Percentiles rank a stretch among this genome's conserved stretches.
These are phyloP conservation scores for Drosophila auraria DNA, from an alignment of 1,140 invertebrate genomes.

Conservation along the genomic window DNA sequence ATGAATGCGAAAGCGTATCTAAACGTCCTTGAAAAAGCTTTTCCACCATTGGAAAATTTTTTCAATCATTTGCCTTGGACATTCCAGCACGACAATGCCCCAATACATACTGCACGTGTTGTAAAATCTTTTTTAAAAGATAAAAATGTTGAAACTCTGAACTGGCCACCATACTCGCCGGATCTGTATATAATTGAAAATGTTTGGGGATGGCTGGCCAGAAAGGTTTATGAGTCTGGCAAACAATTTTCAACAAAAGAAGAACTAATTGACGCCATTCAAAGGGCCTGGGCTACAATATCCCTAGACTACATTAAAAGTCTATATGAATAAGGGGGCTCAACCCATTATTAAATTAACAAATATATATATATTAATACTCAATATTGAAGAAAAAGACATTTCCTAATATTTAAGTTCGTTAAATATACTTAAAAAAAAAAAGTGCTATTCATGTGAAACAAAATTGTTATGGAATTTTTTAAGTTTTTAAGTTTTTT, in stretches of 20 bases:
- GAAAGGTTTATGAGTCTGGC: conserved; percentile 4
- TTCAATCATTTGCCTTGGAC: conserved; percentile 8
- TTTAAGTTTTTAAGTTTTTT: conserved; percentile 5
- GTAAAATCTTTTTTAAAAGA: too few species aligned
- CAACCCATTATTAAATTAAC: too few species aligned
- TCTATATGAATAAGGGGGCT: conserved; percentile 7
- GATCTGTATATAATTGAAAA: too few species aligned
- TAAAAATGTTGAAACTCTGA: conserved; percentile 2
- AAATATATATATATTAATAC: too few species aligned
- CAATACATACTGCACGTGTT: conserved; percentile 18
- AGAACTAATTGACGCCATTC: too few species aligned
- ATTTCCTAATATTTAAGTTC: too few species aligned
- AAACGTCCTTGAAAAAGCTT: conserved; percentile 15
- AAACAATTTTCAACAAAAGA: conserved; percentile 14
- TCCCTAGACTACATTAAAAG: conserved; percentile 11
- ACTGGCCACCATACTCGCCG: conserved; percentile 7
- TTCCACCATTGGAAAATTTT: conserved; percentile 30
- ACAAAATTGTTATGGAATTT: not conserved
- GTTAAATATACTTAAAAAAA: not conserved
- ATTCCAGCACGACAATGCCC: too few species aligned
- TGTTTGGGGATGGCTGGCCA: conserved; percentile 3
- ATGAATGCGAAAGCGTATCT: conserved; percentile 3
- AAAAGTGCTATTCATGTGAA: conserved; percentile 1
- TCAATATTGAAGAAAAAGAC: not conserved
- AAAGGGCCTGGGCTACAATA: conserved; percentile 10